phyloP scores from a whole-genome alignment of 2,113 vertebrate species.

The Isurus oxyrinchus region DNA sequence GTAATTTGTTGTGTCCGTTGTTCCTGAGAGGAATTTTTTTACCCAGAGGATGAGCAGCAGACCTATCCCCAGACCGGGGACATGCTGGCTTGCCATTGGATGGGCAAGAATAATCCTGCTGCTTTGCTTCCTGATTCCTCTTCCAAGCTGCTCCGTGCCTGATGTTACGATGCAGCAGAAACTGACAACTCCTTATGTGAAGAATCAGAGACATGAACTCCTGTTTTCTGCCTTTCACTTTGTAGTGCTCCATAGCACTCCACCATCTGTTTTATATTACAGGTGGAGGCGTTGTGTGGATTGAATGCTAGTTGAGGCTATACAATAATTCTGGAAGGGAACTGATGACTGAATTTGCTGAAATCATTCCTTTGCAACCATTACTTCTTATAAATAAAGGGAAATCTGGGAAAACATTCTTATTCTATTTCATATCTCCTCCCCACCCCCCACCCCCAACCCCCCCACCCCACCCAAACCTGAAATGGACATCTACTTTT shows the following conservation, averaged over 20 bases:
- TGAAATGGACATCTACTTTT: not conserved
- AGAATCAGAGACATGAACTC: not conserved
- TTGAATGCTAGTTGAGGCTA: not conserved
- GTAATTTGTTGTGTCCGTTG: too few species aligned
- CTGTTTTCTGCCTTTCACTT: not conserved
- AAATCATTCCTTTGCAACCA: not conserved
- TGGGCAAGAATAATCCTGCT: not conserved
- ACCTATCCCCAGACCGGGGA: not conserved
- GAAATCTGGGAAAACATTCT: not conserved
- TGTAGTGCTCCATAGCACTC: not conserved
- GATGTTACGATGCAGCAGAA: not conserved
- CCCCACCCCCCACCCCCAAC: too few species aligned
- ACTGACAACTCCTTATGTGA: not conserved
- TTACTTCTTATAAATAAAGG: not conserved
- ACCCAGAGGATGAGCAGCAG: not conserved
- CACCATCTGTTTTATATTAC: constrained; percentile 14
- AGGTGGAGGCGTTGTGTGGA: constrained; percentile 11
- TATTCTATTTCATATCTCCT: not conserved
- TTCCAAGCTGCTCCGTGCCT: not conserved
- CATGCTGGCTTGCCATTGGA: not conserved
- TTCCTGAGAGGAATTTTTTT: not conserved
- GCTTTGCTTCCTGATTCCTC: not conserved
- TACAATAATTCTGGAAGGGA: not conserved
- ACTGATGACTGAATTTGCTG: not conserved
- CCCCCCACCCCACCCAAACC: not conserved